A percentile compares a stretch with the other conserved stretches of the same genome.
Conservation (phyloP, 2,797 vertebrate species). For the Amblyopsis hoosieri region DNA sequence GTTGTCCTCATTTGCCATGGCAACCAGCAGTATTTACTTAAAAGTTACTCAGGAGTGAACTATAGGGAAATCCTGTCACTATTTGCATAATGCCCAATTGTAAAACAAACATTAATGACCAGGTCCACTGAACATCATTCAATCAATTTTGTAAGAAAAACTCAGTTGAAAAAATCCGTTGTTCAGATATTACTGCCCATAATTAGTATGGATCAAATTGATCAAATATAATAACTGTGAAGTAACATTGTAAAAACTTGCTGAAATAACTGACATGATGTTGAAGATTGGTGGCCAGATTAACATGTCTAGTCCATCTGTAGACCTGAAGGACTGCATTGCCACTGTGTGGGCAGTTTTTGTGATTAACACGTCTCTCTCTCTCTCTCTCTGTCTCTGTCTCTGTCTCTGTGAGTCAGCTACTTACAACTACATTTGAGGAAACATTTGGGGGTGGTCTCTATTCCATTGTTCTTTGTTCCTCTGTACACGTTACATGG, state of each 20-base stretch:
- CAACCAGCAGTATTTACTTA: conserved; percentile 71
- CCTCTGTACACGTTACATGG: conserved; percentile 37
- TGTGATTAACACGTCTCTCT: too few species aligned
- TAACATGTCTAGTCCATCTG: too few species aligned
- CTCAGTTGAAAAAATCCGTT: not conserved
- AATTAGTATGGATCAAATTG: too few species aligned
- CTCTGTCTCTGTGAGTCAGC: conserved; percentile 29
- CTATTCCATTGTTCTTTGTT: conserved; percentile 14
- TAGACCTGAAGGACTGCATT: too few species aligned
- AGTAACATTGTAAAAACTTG: too few species aligned
- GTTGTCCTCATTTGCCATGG: conserved; percentile 51
- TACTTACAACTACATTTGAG: conserved; percentile 44
- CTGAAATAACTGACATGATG: too few species aligned
- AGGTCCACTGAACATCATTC: conserved; percentile 34
- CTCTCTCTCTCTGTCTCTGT: too few species aligned
- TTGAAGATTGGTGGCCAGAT: too few species aligned
- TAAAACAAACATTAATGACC: conserved; percentile 19
- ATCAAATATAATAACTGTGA: too few species aligned
- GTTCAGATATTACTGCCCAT: conserved; percentile 28
- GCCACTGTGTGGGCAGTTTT: too few species aligned
- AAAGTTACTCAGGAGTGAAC: conserved; percentile 69
- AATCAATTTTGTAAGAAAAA: conserved; percentile 37
- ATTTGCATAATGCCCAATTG: conserved; percentile 21
- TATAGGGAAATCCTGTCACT: conserved; percentile 21
- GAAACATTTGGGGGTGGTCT: conserved; percentile 22